Evolutionary conservation across 2,888 invertebrate genomes (phyloP), one percentile per base, ranked within the genome.

Genomic region (Adelphocoris suturalis): DNA sequence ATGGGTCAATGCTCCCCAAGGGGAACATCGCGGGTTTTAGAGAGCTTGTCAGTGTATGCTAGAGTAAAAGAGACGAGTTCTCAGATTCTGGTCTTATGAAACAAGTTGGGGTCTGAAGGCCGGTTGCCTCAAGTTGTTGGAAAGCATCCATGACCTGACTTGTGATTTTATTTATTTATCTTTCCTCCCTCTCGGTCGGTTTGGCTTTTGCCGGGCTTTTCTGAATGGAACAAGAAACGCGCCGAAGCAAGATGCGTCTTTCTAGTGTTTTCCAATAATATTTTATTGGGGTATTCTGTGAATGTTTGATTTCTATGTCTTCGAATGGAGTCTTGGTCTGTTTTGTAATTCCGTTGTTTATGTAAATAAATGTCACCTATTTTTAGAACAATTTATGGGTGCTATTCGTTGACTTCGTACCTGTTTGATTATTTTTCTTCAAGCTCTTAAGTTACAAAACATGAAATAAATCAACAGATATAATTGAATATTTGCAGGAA

Each of bases 141-240:
- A 47, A 78, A 78, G n/a, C 78, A 78, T 78, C 78, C 78, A 78
- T 78, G 78, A 78, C 47, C 78, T 78, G 78, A 37, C 78, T 47
- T 14, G 37, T n/a, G 78, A 78, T 78, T 78, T 78, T 78, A 78
- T 78, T 78, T 78, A 78, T 78, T 78, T 78, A 78, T 78, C 37
- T 78, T 78, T 46, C 7, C n/a, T 37, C 78, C 16, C 47, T 78
- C 19, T 19, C 23, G 23, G 23, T 46, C 37, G 46, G 5, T 46
- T 47, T 46, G 78, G 47, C 16, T 12, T 75, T 19, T 75, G 75
- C 28, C 23, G 23, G n/a, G 75, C 75, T n/a, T 78, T 47, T 46
- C 47, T 47, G 19, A 78, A 78, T 78, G 78, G 46, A 78, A n/a
- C 2, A n/a, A 7, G 28, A 19, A 19, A 68, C 68, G 23, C 68